A percentile compares a stretch with the other conserved stretches of the same genome.
Conservation (phyloP, 1,140 invertebrate species). For the Saccostrea glomerata region DNA sequence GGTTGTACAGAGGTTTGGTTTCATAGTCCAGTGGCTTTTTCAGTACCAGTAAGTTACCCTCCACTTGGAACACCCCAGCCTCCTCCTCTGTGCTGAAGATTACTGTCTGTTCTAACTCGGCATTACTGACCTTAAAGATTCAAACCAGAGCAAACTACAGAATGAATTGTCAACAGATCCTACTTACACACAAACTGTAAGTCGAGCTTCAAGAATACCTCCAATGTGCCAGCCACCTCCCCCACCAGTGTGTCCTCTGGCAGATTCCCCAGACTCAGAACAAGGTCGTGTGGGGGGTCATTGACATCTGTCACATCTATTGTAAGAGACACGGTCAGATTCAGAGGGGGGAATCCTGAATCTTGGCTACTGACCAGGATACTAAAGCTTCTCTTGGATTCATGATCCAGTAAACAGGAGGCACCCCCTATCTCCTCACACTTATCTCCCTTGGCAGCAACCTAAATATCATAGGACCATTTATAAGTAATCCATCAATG, state of each 20-base stretch:
- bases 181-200: not conserved
- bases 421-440: conserved; percentile 45
- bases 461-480: conserved; percentile 45
- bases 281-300: conserved; percentile 55
- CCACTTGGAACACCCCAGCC: conserved; percentile 49
- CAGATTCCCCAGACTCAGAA: conserved; percentile 44
- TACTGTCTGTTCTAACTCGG: conserved; percentile 56
- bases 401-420: conserved; percentile 62
- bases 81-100: conserved; percentile 46
- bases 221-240: conserved; percentile 45
- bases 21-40: conserved; percentile 59
- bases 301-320: conserved; percentile 61
- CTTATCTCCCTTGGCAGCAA: conserved; percentile 55
- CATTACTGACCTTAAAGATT: conserved; percentile 51
- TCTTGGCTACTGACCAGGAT: conserved; percentile 52
- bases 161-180: not conserved
- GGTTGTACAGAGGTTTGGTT: conserved; percentile 35
- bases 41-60: conserved; percentile 47
- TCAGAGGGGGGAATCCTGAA: conserved; percentile 39
- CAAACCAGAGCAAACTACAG: not conserved
- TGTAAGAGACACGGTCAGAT: conserved; percentile 43
- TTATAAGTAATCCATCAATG: too few species aligned
- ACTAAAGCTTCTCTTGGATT: conserved; percentile 47
- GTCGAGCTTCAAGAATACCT: conserved; percentile 14
- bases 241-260: conserved; percentile 52